phyloP scores from a whole-genome alignment of 2,113 vertebrate genomes.

The Sturnus vulgaris region DNA sequence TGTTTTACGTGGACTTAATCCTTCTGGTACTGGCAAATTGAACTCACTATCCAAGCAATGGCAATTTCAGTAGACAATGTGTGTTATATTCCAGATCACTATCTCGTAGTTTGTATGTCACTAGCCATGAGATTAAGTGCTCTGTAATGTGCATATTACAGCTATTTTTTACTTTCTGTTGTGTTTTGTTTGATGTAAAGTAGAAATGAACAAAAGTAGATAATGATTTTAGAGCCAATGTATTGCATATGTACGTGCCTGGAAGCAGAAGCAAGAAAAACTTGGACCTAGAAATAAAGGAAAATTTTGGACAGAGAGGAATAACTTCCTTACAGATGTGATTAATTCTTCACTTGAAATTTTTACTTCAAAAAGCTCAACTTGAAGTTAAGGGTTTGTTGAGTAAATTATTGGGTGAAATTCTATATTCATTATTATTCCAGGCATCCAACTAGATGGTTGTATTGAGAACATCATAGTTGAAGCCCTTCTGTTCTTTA shows the following conservation, averaged over 20 bases:
- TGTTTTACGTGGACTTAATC: conserved; percentile 41
- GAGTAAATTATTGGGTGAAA: background rate
- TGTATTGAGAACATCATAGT: background rate
- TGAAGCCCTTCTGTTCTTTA: background rate
- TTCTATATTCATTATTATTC: background rate
- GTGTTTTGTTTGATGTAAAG: conserved; percentile 42
- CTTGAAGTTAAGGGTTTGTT: background rate
- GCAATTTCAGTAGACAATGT: conserved; percentile 29
- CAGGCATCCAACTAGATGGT: background rate
- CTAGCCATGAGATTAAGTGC: conserved; percentile 38
- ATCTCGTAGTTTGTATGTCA: conserved; percentile 18
- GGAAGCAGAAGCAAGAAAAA: conserved; percentile 13
- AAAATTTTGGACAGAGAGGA: background rate
- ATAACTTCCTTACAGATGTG: background rate
- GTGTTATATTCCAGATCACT: conserved; percentile 17
- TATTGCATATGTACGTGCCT: background rate
- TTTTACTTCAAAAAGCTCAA: conserved; percentile 20
- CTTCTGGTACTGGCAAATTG: conserved; percentile 18
- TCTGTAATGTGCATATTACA: conserved; percentile 44
- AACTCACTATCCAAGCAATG: background rate
- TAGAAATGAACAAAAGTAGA: conserved; percentile 54
- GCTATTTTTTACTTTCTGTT: conserved; percentile 48
- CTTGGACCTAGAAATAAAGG: conserved; percentile 14
- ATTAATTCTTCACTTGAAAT: background rate
- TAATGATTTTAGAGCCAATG: background rate